A percentile compares a stretch with the other conserved stretches of the same genome.
phyloP scores from a whole-genome alignment of 1,140 invertebrate species.

The Drosophila eugracilis region DNA sequence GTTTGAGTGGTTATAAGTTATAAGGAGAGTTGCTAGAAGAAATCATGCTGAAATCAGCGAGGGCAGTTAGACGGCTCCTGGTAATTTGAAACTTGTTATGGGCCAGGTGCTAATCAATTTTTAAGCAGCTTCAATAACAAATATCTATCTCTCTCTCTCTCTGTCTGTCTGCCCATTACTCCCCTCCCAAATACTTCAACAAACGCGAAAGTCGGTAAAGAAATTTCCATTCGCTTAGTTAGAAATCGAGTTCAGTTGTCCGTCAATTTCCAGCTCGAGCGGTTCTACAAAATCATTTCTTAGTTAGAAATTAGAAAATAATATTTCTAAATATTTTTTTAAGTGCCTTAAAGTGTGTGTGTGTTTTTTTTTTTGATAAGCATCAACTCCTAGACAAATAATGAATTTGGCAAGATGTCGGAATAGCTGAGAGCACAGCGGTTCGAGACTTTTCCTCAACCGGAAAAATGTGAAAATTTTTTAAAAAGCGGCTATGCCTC shows the following conservation, averaged over 20 bases:
- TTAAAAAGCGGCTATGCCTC: conserved; percentile 79
- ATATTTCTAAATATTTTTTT: conserved; percentile 13
- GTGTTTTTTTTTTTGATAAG: too few species aligned
- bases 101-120: conserved; percentile 76
- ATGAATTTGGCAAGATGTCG: conserved; percentile 84
- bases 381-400: conserved; percentile 55
- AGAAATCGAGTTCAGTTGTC: conserved; percentile 64
- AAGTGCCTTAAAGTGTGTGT: conserved; percentile 17
- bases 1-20: not conserved
- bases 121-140: conserved; percentile 60
- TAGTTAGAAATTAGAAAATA: too few species aligned
- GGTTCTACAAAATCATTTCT: conserved; percentile 47
- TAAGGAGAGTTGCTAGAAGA: too few species aligned
- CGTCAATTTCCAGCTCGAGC: conserved; percentile 72
- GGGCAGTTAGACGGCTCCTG: conserved; percentile 66
- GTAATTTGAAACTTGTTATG: conserved; percentile 80
- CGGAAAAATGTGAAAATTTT: conserved; percentile 40
- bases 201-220: conserved; percentile 10
- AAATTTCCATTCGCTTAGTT: conserved; percentile 54
- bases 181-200: not conserved
- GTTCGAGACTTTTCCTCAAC: conserved; percentile 58
- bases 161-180: not conserved
- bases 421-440: conserved; percentile 81
- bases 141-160: conserved; percentile 6
- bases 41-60: conserved; percentile 19